phyloP scores from a whole-genome alignment of 2,888 invertebrate species.

The Beris morrisii region DNA sequence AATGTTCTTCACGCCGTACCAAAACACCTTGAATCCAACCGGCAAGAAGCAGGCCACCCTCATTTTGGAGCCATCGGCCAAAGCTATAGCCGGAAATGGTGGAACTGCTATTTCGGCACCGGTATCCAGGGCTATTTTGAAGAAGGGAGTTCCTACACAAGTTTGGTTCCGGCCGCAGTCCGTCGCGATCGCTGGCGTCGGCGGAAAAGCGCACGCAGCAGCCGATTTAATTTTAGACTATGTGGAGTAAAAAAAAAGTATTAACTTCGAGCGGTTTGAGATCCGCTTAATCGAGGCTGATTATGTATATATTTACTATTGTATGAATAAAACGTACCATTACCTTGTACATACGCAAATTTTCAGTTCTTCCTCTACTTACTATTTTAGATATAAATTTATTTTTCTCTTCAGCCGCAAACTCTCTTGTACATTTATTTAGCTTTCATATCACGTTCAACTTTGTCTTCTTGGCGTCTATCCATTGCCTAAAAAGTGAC shows the following conservation, averaged over 20 bases:
- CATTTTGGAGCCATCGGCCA: constrained; percentile 67
- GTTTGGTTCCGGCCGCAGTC: constrained; percentile 70
- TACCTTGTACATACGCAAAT: not conserved
- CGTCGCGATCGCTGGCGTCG: constrained; percentile 73
- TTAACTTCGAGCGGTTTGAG: not conserved
- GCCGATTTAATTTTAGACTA: constrained; percentile 67
- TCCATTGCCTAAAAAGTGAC: constrained; percentile 4
- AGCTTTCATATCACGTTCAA: constrained; percentile 18
- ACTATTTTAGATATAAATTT: constrained; percentile 12
- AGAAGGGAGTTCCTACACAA: constrained; percentile 63
- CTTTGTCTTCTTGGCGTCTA: constrained; percentile 16
- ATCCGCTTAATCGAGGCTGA: constrained; percentile 18
- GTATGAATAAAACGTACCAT: constrained; percentile 19
- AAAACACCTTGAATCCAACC: constrained; percentile 37
- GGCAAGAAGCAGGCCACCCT: constrained; percentile 50
- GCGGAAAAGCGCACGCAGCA: constrained; percentile 75
- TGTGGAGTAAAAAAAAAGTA: constrained; percentile 41
- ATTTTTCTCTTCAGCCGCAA: constrained; percentile 12
- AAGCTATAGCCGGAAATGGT: constrained; percentile 65
- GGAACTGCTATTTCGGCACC: constrained; percentile 73
- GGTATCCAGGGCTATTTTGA: constrained; percentile 66
- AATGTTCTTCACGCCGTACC: constrained; percentile 51
- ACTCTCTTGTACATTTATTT: constrained; percentile 7
- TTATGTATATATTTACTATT: constrained; percentile 17
- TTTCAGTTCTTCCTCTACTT: constrained; percentile 6